phyloP scores from a whole-genome alignment of 2,797 vertebrate genomes.

The Aplochiton taeniatus region DNA sequence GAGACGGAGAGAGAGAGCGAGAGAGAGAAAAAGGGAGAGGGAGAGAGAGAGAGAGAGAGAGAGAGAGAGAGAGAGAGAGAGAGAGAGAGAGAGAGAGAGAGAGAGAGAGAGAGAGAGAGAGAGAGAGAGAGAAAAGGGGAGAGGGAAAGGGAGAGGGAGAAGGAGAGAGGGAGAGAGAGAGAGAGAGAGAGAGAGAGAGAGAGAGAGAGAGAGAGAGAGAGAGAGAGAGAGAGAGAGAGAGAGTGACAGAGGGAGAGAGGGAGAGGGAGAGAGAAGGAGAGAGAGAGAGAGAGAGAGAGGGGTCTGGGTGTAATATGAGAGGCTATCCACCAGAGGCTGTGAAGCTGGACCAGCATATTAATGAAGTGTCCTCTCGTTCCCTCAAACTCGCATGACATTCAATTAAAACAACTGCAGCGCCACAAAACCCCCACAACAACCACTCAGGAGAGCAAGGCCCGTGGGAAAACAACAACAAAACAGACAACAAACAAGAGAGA shows the following conservation, averaged over 20 bases:
- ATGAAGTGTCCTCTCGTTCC: slow-evolving; percentile 21
- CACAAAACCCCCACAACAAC: neutral
- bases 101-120: neutral
- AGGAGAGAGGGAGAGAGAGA: no score
- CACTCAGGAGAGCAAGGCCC: slow-evolving; percentile 5
- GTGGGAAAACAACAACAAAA: neutral
- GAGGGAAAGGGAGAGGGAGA: no score
- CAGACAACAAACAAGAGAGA: neutral
- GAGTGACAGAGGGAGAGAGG: neutral
- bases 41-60: no score
- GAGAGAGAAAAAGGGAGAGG: neutral
- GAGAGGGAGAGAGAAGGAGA: neutral
- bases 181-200: slow-evolving; percentile 2
- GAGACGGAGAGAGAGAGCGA: neutral
- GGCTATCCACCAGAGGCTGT: slow-evolving; percentile 1
- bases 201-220: neutral
- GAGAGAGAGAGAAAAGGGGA: slow-evolving; percentile 6
- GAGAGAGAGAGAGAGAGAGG: no score
- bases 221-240: neutral
- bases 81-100: neutral
- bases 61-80: neutral
- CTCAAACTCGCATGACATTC: slow-evolving; percentile 22
- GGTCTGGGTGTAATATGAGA: neutral
- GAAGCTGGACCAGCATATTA: slow-evolving; percentile 8
- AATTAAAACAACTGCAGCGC: slow-evolving; percentile 18